These are phyloP conservation scores for Acholoe squamosa DNA, from an alignment of 2,888 invertebrate species.

Conservation along the genomic window DNA sequence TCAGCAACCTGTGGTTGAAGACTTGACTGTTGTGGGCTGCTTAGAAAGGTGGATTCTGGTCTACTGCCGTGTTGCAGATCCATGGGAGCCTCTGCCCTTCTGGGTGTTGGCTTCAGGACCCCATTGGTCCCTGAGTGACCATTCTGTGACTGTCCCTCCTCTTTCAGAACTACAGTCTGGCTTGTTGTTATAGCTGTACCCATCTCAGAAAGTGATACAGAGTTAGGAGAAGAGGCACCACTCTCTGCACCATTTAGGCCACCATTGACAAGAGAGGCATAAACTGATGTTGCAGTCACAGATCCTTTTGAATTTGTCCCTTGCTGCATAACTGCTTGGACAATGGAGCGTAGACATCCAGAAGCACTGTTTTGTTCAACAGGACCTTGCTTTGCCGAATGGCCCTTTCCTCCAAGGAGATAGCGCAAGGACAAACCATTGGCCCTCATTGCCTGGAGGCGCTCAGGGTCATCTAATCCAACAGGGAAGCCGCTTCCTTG, in stretches of 20 bases:
- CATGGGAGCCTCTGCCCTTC: neutral
- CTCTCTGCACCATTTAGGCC: neutral
- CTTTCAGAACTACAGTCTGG: neutral
- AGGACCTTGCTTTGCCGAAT: neutral
- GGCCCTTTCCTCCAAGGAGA: conserved; percentile 34
- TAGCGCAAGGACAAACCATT: conserved; percentile 46
- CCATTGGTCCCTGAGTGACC: neutral
- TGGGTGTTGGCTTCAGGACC: neutral
- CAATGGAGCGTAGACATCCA: conserved; percentile 60
- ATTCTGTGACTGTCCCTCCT: neutral
- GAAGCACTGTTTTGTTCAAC: conserved; percentile 49
- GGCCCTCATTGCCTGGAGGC: conserved; percentile 5
- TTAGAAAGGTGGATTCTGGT: neutral
- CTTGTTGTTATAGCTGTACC: neutral
- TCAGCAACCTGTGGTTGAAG: neutral
- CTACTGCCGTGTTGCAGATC: neutral
- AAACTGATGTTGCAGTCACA: conserved; percentile 19
- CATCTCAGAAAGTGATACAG: neutral
- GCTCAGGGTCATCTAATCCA: neutral
- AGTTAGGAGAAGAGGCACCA: neutral
- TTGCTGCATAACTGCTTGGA: conserved; percentile 58
- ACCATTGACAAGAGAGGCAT: conserved; percentile 7
- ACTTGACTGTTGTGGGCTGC: no score
- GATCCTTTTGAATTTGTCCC: neutral
- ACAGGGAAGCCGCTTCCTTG: neutral